Percentiles rank a stretch among this genome's conserved stretches.
Conservation (phyloP, 2,797 vertebrate genomes). For the Discoglossus pictus region DNA sequence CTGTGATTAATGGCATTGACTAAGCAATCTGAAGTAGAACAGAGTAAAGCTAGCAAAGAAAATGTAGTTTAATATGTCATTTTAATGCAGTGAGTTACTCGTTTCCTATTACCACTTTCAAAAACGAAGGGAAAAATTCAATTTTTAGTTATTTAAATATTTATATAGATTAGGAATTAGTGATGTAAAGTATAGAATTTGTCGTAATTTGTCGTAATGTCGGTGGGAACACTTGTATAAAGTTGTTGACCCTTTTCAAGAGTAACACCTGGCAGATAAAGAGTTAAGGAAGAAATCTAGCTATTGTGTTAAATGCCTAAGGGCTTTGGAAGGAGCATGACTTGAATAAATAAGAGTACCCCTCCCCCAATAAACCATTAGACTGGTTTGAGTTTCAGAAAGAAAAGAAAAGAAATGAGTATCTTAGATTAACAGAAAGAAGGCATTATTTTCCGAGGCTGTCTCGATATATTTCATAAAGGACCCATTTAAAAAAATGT, state of each 20-base stretch:
- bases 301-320: slow-evolving; percentile 70
- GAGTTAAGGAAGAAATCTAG: slow-evolving; percentile 29
- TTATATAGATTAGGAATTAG: slow-evolving; percentile 59
- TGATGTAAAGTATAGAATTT: too few species aligned
- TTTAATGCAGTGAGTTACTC: slow-evolving; percentile 38
- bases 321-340: slow-evolving; percentile 64
- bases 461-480: slow-evolving; percentile 82
- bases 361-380: slow-evolving; percentile 74
- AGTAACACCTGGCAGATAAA: slow-evolving; percentile 13
- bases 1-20: slow-evolving; percentile 97
- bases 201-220: too few species aligned
- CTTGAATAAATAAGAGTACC: slow-evolving; percentile 63
- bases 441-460: slow-evolving; percentile 71
- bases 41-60: slow-evolving; percentile 63
- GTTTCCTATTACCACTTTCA: slow-evolving; percentile 42
- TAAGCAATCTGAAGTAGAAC: slow-evolving; percentile 75
- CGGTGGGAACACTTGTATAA: not conserved
- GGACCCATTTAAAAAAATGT: slow-evolving; percentile 80
- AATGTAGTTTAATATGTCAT: slow-evolving; percentile 48
- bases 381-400: slow-evolving; percentile 74
- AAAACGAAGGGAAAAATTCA: slow-evolving; percentile 51
- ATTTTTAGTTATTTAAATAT: slow-evolving; percentile 64
- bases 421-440: slow-evolving; percentile 77
- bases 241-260: slow-evolving; percentile 21
- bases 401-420: slow-evolving; percentile 72